Conservation (phyloP, 2,113 vertebrate genomes). For the Vicugna pacos region DNA sequence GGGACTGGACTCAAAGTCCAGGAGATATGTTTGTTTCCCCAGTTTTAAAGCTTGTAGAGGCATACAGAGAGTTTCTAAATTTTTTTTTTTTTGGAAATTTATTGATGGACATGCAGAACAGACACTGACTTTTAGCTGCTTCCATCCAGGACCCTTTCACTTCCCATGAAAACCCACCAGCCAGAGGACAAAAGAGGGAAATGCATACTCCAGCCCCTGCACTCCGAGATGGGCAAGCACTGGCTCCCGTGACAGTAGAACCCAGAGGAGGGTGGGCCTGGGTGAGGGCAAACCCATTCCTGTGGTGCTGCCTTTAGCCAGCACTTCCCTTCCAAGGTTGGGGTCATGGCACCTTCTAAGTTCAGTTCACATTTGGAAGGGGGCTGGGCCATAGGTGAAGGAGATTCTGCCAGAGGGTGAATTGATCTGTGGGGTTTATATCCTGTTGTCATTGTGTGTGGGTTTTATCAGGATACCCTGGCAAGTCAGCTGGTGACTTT, state of each 20-base stretch:
- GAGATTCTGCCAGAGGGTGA: neutral
- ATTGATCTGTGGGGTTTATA: neutral
- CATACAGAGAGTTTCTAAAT: neutral
- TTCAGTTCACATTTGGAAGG: neutral
- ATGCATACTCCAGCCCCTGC: neutral
- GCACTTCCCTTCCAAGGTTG: neutral
- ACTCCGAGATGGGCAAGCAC: neutral
- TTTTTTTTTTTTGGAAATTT: neutral
- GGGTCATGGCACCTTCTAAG: neutral
- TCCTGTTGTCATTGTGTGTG: neutral
- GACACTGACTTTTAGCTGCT: constrained; percentile 15
- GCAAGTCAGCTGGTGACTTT: neutral
- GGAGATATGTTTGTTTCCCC: neutral
- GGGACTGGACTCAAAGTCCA: neutral
- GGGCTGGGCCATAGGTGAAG: neutral
- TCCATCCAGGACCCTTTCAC: neutral
- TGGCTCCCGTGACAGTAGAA: too few relatives aligned
- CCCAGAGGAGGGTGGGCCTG: neutral
- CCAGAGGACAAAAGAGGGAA: neutral
- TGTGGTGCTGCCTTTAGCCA: neutral
- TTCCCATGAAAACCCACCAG: neutral
- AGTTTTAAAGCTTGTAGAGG: neutral
- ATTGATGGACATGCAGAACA: neutral
- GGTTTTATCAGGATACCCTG: constrained; percentile 1
- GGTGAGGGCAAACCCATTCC: neutral